A percentile compares a stretch with the other conserved stretches of the same genome.
These are phyloP conservation scores for Gastrophryne carolinensis DNA, from an alignment of 2,797 vertebrate genomes.

Conservation along the genomic window DNA sequence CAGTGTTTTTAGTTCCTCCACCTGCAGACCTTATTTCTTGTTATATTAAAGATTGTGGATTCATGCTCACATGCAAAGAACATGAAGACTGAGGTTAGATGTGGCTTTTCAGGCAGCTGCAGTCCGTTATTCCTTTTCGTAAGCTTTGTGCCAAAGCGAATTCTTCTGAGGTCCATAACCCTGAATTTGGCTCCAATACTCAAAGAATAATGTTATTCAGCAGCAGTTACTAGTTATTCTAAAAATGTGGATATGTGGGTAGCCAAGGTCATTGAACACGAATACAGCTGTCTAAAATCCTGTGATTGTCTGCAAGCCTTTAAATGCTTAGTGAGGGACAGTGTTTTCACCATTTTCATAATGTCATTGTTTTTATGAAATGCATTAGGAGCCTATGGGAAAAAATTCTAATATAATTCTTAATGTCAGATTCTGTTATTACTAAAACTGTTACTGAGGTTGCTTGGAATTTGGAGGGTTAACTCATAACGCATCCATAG, in stretches of 20 bases:
- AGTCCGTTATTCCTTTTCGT: neutral
- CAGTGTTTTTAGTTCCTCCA: too few relatives aligned
- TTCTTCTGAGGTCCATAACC: slow-evolving; percentile 48
- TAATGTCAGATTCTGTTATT: neutral
- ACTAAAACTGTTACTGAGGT: neutral
- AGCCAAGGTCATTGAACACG: slow-evolving; percentile 7
- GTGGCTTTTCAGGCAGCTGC: slow-evolving; percentile 34
- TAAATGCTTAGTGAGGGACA: neutral
- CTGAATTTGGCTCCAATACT: slow-evolving; percentile 15
- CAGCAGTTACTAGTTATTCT: slow-evolving; percentile 36
- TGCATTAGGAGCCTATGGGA: neutral
- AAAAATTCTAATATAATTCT: neutral
- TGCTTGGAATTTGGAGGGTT: neutral
- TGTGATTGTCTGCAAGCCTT: neutral
- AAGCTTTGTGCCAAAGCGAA: slow-evolving; percentile 33
- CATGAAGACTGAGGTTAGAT: neutral
- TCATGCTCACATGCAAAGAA: neutral
- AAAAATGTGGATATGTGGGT: slow-evolving; percentile 41
- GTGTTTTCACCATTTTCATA: neutral
- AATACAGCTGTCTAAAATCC: neutral
- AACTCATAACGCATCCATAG: slow-evolving; percentile 19
- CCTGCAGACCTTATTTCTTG: too few relatives aligned
- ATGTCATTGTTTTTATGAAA: neutral
- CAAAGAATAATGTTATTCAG: slow-evolving; percentile 7
- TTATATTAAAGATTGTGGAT: too few relatives aligned